These are phyloP conservation scores for Gadopsis bispinosus DNA, from an alignment of 2,797 vertebrate genomes.

Conservation along the genomic window DNA sequence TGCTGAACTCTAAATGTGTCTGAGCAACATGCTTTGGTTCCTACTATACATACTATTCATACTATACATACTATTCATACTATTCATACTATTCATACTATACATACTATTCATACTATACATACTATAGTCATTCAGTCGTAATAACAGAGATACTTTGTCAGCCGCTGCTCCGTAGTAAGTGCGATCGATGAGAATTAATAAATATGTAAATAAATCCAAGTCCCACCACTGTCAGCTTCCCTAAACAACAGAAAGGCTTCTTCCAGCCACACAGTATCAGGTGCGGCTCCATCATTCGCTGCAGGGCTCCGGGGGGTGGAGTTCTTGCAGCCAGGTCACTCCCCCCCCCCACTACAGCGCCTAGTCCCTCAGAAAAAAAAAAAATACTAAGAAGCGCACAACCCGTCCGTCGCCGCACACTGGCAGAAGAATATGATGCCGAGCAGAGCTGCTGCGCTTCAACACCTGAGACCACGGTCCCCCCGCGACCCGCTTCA, in stretches of 20 bases:
- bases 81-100: too few relatives aligned
- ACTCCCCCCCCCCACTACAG: constrained; percentile 59
- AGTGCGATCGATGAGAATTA: background rate
- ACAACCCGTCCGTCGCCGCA: constrained; percentile 67
- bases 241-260: constrained; percentile 10
- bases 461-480: constrained; percentile 53
- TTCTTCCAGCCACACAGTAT: constrained; percentile 35
- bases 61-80: too few relatives aligned
- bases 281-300: constrained; percentile 75
- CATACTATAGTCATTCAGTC: background rate
- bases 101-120: too few relatives aligned
- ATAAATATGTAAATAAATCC: constrained; percentile 4
- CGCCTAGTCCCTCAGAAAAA: constrained; percentile 49
- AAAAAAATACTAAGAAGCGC: constrained; percentile 69
- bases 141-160: background rate
- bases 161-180: background rate
- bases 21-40: constrained; percentile 17
- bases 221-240: background rate
- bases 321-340: constrained; percentile 55
- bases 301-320: constrained; percentile 55
- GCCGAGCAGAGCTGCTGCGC: constrained; percentile 62
- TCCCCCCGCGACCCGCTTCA: constrained; percentile 42
- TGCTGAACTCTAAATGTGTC: constrained; percentile 24
- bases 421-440: constrained; percentile 77
- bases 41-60: background rate